A percentile compares a stretch with the other conserved stretches of the same genome.
Conservation (phyloP, 2,888 invertebrate genomes). For the Stenichneumon culpator region DNA sequence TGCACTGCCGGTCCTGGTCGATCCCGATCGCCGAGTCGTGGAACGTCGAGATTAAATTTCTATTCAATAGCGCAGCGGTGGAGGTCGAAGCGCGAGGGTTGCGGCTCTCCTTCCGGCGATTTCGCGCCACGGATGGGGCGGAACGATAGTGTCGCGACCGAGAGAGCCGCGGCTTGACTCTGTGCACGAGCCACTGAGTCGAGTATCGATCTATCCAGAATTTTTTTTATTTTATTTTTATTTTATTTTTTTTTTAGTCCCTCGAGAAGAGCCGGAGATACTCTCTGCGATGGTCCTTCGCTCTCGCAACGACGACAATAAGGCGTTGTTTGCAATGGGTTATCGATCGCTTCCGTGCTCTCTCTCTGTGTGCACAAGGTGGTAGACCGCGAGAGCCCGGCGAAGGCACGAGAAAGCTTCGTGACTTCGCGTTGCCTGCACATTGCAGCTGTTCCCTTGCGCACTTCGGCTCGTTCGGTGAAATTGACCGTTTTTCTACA, state of each 20-base stretch:
- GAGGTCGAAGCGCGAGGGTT: slow-evolving; percentile 4
- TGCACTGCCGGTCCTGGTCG: background rate
- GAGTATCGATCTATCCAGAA: slow-evolving; percentile 49
- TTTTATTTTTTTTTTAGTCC: slow-evolving; percentile 31
- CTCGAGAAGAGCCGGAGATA: slow-evolving; percentile 29
- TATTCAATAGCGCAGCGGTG: slow-evolving; percentile 22
- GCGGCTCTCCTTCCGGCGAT: slow-evolving; percentile 1
- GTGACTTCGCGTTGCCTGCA: slow-evolving; percentile 69
- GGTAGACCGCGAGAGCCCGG: slow-evolving; percentile 61
- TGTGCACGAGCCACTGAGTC: background rate
- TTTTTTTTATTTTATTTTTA: slow-evolving; percentile 32
- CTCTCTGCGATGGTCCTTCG: background rate
- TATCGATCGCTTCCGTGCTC: slow-evolving; percentile 78
- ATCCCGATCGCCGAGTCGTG: slow-evolving; percentile 1
- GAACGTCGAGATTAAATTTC: slow-evolving; percentile 39
- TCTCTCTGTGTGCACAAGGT: slow-evolving; percentile 68
- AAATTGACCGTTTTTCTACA: slow-evolving; percentile 15
- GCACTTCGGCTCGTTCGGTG: background rate
- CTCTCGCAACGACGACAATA: slow-evolving; percentile 66
- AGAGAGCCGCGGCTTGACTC: slow-evolving; percentile 4
- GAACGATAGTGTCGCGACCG: slow-evolving; percentile 50
- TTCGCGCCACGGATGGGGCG: slow-evolving; percentile 45
- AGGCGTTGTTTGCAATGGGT: slow-evolving; percentile 77
- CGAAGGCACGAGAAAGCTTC: slow-evolving; percentile 72
- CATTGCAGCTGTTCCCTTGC: background rate